phyloP scores from a whole-genome alignment of 2,113 vertebrate genomes.

The Saguinus imperator region DNA sequence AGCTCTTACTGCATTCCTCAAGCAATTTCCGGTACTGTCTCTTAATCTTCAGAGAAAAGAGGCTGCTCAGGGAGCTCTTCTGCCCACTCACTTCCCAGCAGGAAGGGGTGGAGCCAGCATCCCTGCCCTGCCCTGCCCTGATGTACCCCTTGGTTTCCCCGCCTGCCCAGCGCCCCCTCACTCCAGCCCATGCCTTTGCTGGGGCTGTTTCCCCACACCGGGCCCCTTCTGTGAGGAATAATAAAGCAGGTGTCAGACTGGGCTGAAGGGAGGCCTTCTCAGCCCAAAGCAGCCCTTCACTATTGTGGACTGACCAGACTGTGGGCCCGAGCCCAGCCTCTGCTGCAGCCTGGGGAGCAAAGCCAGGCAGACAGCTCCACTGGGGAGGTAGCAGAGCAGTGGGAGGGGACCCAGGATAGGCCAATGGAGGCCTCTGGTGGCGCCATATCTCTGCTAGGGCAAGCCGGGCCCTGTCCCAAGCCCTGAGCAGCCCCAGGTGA shows the following conservation, averaged over 20 bases:
- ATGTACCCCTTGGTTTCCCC: neutral
- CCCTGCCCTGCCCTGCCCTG: neutral
- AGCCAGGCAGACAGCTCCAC: neutral
- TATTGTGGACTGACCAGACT: accelerated
- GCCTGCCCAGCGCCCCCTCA: neutral
- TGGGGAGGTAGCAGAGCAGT: neutral
- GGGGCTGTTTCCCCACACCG: accelerated
- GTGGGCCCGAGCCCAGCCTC: neutral
- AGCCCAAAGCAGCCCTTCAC: neutral
- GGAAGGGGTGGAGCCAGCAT: neutral
- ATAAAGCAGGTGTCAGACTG: neutral
- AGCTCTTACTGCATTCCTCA: neutral
- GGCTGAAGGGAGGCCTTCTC: neutral
- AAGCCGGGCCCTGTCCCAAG: neutral
- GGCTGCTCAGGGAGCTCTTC: neutral
- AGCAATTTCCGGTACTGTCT: neutral
- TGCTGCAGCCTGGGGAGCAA: neutral
- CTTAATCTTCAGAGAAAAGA: neutral
- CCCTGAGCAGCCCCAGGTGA: neutral
- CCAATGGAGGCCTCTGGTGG: neutral
- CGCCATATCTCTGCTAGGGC: neutral
- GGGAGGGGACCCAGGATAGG: neutral
- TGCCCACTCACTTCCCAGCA: neutral
- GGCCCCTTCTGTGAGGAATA: neutral
- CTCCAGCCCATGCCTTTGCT: neutral